A percentile compares a stretch with the other conserved stretches of the same genome.
Conservation (phyloP, 1,140 invertebrate genomes). For the Wiebesia pumilae region DNA sequence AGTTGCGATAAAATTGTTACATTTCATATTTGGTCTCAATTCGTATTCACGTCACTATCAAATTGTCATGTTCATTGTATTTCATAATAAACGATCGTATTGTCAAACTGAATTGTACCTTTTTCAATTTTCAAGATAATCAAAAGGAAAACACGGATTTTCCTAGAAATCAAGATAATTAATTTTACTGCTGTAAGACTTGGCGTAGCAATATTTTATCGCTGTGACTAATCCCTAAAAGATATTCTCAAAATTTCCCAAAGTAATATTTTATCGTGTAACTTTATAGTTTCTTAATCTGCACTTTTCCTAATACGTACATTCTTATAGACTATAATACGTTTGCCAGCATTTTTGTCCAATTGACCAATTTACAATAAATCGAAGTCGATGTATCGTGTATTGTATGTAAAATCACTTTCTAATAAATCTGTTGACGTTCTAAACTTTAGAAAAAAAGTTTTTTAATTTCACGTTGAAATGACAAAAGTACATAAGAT, state of each 20-base stretch:
- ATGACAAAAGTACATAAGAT: too few species aligned
- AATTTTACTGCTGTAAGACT: not conserved
- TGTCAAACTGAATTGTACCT: not conserved
- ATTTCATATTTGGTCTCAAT: not conserved
- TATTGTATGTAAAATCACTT: too few species aligned
- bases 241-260: not conserved
- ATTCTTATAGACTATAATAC: not conserved
- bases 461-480: too few species aligned
- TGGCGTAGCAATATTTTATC: not conserved
- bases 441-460: too few species aligned
- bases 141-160: not conserved
- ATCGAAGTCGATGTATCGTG: too few species aligned
- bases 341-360: not conserved
- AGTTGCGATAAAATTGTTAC: constrained; percentile 10
- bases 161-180: not conserved
- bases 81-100: not conserved
- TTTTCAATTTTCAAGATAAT: not conserved
- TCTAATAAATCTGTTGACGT: too few species aligned
- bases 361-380: too few species aligned
- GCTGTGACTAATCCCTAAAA: not conserved
- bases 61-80: not conserved
- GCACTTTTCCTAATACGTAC: not conserved
- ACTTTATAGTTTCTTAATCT: not conserved
- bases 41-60: not conserved
- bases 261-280: not conserved